Percentiles rank a stretch among this genome's conserved stretches.
phyloP scores from a whole-genome alignment of 2,113 vertebrate genomes.

The Zosterops hypoxanthus region DNA sequence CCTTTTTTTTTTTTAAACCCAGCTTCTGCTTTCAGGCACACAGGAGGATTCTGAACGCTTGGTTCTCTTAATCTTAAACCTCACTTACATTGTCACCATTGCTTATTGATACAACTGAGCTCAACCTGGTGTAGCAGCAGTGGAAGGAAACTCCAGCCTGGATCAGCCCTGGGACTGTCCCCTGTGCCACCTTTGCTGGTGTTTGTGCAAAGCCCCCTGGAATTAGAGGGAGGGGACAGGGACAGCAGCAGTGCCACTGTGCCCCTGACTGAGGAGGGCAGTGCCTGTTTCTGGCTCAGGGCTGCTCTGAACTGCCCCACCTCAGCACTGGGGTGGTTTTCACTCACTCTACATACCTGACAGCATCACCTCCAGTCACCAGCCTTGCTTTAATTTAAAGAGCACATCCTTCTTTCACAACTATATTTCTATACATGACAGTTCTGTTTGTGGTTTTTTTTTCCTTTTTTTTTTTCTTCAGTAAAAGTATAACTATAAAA shows the following conservation, averaged over 20 bases:
- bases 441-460: background rate
- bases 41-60: background rate
- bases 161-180: background rate
- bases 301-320: background rate
- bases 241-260: background rate
- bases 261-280: background rate
- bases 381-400: background rate
- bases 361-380: background rate
- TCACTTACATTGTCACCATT: background rate
- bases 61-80: background rate
- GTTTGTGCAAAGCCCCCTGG: background rate
- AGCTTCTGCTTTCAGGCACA: constrained; percentile 43
- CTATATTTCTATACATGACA: constrained; percentile 26
- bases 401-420: constrained; percentile 28
- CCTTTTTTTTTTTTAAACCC: background rate
- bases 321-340: background rate
- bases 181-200: background rate
- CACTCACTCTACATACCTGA: background rate
- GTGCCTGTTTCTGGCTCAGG: background rate
- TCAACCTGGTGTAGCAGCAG: background rate
- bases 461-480: background rate
- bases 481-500: constrained; percentile 46
- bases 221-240: background rate
- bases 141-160: background rate
- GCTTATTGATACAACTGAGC: background rate